Percentiles rank a stretch among this genome's conserved stretches.
Evolutionary conservation across 2,797 vertebrate species (phyloP).

Genomic region (Poeciliopsis paucimaculata): DNA sequence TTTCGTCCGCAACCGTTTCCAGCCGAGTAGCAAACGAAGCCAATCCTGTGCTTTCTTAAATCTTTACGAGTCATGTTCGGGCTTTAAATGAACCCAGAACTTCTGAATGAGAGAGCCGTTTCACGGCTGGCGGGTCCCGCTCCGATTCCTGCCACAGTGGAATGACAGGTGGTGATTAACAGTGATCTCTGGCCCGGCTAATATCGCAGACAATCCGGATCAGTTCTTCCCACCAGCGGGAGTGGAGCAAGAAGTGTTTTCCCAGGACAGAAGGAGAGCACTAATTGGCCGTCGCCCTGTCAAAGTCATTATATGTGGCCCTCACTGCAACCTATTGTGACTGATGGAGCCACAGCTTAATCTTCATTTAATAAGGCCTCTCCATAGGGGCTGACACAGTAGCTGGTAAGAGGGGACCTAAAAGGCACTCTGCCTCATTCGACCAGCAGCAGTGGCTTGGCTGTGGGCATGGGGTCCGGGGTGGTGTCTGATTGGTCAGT

Average conservation of each 20-base stretch:
- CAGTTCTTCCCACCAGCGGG: slow-evolving; percentile 74
- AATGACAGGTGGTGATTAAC: slow-evolving; percentile 73
- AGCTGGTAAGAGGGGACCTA: slow-evolving; percentile 63
- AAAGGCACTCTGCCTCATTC: slow-evolving; percentile 49
- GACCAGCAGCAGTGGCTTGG: slow-evolving; percentile 40
- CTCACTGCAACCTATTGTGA: slow-evolving; percentile 77
- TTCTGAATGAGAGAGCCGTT: slow-evolving; percentile 34
- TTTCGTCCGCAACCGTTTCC: slow-evolving; percentile 82
- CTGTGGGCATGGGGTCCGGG: slow-evolving; percentile 27
- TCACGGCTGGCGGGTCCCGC: slow-evolving; percentile 59
- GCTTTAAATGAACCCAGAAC: slow-evolving; percentile 38
- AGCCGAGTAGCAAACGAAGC: slow-evolving; percentile 45
- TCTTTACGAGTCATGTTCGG: background rate
- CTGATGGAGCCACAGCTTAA: slow-evolving; percentile 76
- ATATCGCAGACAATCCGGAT: slow-evolving; percentile 75
- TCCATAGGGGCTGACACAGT: slow-evolving; percentile 75
- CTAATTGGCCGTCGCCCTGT: slow-evolving; percentile 79
- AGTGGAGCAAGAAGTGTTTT: slow-evolving; percentile 68
- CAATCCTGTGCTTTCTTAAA: background rate
- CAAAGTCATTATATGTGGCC: slow-evolving; percentile 76
- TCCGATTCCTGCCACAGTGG: slow-evolving; percentile 58
- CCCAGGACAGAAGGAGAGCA: slow-evolving; percentile 76
- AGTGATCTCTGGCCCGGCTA: slow-evolving; percentile 67
- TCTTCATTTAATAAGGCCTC: slow-evolving; percentile 84
- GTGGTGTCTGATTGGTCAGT: slow-evolving; percentile 31